Conservation (phyloP, 2,888 invertebrate genomes). For the Candidula unifasciata region DNA sequence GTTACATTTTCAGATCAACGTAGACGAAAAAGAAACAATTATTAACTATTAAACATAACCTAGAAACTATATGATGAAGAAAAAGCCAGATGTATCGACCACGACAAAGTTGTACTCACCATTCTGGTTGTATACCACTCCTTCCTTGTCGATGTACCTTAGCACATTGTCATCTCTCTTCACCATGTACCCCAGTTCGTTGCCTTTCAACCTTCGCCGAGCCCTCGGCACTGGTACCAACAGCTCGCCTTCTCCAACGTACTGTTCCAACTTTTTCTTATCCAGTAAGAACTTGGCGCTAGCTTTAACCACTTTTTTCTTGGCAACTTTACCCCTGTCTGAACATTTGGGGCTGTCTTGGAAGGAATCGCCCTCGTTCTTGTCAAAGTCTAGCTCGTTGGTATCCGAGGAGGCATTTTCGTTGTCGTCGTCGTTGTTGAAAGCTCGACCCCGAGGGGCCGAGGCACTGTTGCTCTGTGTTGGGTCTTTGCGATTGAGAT, state of each 20-base stretch:
- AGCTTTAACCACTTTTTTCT: slow-evolving; percentile 7
- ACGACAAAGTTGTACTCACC: slow-evolving; percentile 42
- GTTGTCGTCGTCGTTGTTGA: slow-evolving; percentile 29
- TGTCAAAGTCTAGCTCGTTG: slow-evolving; percentile 33
- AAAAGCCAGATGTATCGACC: neutral
- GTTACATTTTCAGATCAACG: too few species aligned
- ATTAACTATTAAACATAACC: neutral
- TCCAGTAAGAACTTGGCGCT: slow-evolving; percentile 38
- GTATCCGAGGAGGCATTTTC: slow-evolving; percentile 34
- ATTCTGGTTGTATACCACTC: slow-evolving; percentile 41
- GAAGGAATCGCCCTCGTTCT: neutral
- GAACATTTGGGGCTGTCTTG: neutral
- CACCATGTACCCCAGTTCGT: slow-evolving; percentile 51
- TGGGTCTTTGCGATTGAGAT: neutral
- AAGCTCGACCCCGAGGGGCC: neutral
- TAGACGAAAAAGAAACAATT: too few species aligned
- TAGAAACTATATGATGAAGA: neutral
- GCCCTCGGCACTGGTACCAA: slow-evolving; percentile 51
- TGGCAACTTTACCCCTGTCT: slow-evolving; percentile 11
- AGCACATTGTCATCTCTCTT: slow-evolving; percentile 50
- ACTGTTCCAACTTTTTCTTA: slow-evolving; percentile 43
- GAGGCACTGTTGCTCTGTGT: neutral
- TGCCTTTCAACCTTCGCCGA: slow-evolving; percentile 41
- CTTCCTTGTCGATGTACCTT: slow-evolving; percentile 54
- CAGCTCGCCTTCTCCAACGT: slow-evolving; percentile 49